phyloP scores from a whole-genome alignment of 2,888 invertebrate genomes.

The Polyommatus icarus region DNA sequence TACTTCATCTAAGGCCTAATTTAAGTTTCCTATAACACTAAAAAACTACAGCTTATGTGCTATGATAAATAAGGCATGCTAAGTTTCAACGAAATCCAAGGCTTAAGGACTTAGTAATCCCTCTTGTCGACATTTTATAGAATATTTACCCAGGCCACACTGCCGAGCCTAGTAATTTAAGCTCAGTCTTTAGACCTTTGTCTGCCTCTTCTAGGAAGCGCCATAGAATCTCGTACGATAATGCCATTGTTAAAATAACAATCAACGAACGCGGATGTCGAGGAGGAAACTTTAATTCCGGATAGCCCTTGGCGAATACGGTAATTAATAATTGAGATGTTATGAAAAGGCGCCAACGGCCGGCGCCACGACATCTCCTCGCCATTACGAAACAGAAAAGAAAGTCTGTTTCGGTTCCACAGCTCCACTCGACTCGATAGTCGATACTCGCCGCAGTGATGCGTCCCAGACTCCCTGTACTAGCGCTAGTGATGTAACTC shows the following conservation, averaged over 20 bases:
- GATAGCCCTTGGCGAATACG: conserved; percentile 9
- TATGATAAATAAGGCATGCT: no score
- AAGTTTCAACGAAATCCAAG: neutral
- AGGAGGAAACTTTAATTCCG: conserved; percentile 7
- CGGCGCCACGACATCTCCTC: conserved; percentile 59
- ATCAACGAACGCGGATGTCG: conserved; percentile 15
- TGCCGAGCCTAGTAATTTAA: neutral
- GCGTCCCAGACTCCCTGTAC: conserved; percentile 50
- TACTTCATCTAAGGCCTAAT: no score
- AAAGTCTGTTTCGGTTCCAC: conserved; percentile 66
- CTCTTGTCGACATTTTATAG: neutral
- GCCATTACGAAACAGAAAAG: conserved; percentile 75
- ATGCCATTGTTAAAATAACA: conserved; percentile 3
- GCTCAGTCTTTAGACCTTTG: neutral
- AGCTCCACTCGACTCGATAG: conserved; percentile 51
- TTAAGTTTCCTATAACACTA: no score
- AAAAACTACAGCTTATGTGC: no score
- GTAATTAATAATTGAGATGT: conserved; percentile 37
- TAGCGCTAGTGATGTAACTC: conserved; percentile 54
- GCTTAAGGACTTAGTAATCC: neutral
- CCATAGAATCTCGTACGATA: neutral
- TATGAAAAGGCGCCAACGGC: conserved; percentile 53
- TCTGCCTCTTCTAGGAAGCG: neutral
- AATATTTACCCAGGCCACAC: neutral
- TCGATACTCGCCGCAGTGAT: conserved; percentile 42